Evolutionary conservation across 1,140 invertebrate species (phyloP).

Genomic region (Zaprionus davidi): DNA sequence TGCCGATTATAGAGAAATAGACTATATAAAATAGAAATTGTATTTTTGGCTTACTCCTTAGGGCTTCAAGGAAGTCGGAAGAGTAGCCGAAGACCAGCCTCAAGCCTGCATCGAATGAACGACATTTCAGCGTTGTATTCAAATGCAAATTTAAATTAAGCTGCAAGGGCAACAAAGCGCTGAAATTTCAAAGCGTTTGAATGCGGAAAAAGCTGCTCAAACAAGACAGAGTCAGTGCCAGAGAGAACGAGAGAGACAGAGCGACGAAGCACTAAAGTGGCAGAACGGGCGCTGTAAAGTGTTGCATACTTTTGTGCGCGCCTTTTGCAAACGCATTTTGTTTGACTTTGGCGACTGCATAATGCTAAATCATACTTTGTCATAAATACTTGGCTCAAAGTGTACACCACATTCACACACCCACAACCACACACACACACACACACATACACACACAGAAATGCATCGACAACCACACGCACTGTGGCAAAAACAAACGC

Average conservation of each 20-base stretch:
- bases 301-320: conserved; percentile 43
- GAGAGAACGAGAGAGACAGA: background rate
- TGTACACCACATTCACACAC: conserved; percentile 24
- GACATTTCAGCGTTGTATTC: background rate
- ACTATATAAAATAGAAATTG: background rate
- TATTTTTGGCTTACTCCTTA: background rate
- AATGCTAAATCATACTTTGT: conserved; percentile 73
- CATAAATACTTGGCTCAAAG: conserved; percentile 53
- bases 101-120: background rate
- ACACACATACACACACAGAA: conserved; percentile 24
- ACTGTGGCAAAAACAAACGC: conserved; percentile 52
- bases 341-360: conserved; percentile 62
- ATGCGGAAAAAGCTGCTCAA: conserved; percentile 7
- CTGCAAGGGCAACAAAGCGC: background rate
- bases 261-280: background rate
- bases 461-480: conserved; percentile 54
- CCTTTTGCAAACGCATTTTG: conserved; percentile 63
- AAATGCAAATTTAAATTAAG: conserved; percentile 8
- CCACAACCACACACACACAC: conserved; percentile 13
- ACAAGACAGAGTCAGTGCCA: background rate
- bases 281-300: background rate
- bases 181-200: conserved; percentile 3
- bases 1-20: background rate
- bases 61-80: background rate
- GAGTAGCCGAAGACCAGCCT: background rate